Percentiles rank a stretch among this genome's conserved stretches.
Evolutionary conservation across 2,888 invertebrate species (phyloP).

Genomic region (Smittia sp.): DNA sequence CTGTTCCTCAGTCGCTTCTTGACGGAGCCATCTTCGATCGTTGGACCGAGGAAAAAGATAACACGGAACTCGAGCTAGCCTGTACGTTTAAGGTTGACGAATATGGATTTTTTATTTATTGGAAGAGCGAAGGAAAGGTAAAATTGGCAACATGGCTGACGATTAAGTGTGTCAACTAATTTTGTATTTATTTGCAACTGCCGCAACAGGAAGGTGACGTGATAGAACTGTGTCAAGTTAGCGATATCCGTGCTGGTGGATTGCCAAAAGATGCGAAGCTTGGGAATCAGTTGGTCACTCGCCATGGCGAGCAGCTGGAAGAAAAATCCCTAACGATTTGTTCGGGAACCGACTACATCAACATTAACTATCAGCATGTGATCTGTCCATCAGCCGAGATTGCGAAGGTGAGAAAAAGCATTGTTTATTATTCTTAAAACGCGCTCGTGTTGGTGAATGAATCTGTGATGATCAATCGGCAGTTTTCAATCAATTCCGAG

Average conservation of each 20-base stretch:
- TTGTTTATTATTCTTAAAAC: not conserved
- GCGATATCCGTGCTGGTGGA: conserved; percentile 91
- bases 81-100: conserved; percentile 93
- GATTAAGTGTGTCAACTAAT: not conserved
- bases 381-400: conserved; percentile 90
- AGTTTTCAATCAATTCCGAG: no score
- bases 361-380: conserved; percentile 96
- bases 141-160: conserved; percentile 45
- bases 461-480: no score
- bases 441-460: not conserved
- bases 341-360: conserved; percentile 97
- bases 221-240: conserved; percentile 96
- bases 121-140: conserved; percentile 95
- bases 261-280: conserved; percentile 89
- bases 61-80: conserved; percentile 81
- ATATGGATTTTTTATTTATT: conserved; percentile 96
- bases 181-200: not conserved
- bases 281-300: conserved; percentile 68
- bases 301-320: conserved; percentile 80
- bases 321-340: conserved; percentile 95
- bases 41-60: conserved; percentile 97
- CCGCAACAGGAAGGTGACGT: conserved; percentile 90
- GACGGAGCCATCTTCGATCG: conserved; percentile 90
- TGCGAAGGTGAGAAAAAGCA: conserved; percentile 73
- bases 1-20: conserved; percentile 77